These are phyloP conservation scores for Phorcus lineatus DNA, from an alignment of 2,888 invertebrate species.

Conservation along the genomic window DNA sequence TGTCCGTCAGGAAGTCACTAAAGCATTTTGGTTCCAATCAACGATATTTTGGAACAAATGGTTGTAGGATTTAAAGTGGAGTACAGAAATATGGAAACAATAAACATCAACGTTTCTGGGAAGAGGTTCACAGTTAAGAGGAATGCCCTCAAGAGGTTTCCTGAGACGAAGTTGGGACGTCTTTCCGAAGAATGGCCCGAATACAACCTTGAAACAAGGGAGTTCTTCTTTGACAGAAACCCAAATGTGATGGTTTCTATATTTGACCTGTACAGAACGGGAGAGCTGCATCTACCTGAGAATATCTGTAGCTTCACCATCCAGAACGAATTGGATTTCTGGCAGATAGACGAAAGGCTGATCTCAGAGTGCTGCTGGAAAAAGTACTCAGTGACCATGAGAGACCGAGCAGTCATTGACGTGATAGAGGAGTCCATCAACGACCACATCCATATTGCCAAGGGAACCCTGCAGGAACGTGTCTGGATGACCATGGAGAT, in stretches of 20 bases:
- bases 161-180: constrained; percentile 39
- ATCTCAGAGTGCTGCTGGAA: constrained; percentile 57
- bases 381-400: background rate
- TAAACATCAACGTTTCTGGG: constrained; percentile 46
- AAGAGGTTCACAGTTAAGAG: constrained; percentile 37
- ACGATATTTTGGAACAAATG: too few species aligned
- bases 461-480: background rate
- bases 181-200: constrained; percentile 26
- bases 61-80: too few species aligned
- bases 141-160: constrained; percentile 34
- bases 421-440: constrained; percentile 19
- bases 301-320: constrained; percentile 59
- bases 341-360: constrained; percentile 53
- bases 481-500: constrained; percentile 31
- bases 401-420: constrained; percentile 28
- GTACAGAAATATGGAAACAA: background rate
- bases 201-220: constrained; percentile 31
- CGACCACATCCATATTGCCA: constrained; percentile 3
- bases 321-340: constrained; percentile 54
- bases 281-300: constrained; percentile 59
- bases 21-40: too few species aligned
- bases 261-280: constrained; percentile 54
- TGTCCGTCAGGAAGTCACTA: too few species aligned
- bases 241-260: constrained; percentile 50
- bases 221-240: constrained; percentile 58